phyloP scores from a whole-genome alignment of 2,888 invertebrate species.

The Melieria picta region DNA sequence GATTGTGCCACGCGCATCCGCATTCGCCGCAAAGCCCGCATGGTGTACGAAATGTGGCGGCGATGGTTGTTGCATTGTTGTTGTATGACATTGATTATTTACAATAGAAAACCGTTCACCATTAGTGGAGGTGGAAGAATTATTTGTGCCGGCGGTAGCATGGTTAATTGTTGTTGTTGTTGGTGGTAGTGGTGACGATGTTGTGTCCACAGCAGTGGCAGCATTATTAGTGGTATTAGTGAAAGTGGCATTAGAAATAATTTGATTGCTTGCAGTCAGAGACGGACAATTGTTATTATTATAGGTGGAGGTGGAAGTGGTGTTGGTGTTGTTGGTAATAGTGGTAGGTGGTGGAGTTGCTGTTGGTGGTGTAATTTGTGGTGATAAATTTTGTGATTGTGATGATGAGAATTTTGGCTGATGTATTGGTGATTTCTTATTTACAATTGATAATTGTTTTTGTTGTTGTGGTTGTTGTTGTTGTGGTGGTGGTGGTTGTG shows the following conservation, averaged over 20 bases:
- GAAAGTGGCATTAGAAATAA: slow-evolving; percentile 61
- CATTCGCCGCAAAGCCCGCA: slow-evolving; percentile 6
- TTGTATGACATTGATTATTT: slow-evolving; percentile 29
- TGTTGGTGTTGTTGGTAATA: slow-evolving; percentile 33
- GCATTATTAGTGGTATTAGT: slow-evolving; percentile 49
- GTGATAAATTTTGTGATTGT: slow-evolving; percentile 36
- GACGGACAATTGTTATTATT: slow-evolving; percentile 38
- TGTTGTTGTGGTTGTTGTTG: slow-evolving; percentile 40
- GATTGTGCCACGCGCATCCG: background rate
- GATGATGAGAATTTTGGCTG: slow-evolving; percentile 22
- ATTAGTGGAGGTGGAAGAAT: slow-evolving; percentile 38
- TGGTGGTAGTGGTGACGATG: background rate
- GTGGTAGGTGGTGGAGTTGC: slow-evolving; percentile 33
- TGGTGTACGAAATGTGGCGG: slow-evolving; percentile 40
- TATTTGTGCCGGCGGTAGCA: background rate
- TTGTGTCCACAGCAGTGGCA: slow-evolving; percentile 6
- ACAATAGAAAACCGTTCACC: slow-evolving; percentile 33
- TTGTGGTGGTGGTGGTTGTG: slow-evolving; percentile 41
- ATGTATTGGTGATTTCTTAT: slow-evolving; percentile 15
- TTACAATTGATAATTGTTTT: slow-evolving; percentile 16
- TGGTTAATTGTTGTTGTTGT: background rate
- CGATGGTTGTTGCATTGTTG: slow-evolving; percentile 29
- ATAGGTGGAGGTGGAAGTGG: slow-evolving; percentile 24
- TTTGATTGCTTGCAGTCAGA: slow-evolving; percentile 49
- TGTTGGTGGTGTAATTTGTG: slow-evolving; percentile 30